Percentiles rank a stretch among this genome's conserved stretches.
Evolutionary conservation across 2,888 invertebrate genomes (phyloP).

Genomic region (Crossocerus cetratus): DNA sequence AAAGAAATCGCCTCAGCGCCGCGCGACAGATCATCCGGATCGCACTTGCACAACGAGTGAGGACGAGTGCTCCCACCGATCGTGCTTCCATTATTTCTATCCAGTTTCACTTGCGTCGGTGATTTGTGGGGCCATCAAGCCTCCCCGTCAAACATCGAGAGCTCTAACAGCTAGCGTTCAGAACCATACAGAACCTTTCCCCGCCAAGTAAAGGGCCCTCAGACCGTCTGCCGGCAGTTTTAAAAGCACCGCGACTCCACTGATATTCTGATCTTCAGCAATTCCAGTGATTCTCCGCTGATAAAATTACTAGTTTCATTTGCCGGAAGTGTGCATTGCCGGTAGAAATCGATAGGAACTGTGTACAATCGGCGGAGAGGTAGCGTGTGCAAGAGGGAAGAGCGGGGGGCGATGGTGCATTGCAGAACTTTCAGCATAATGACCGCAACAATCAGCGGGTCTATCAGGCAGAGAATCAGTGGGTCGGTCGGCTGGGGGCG

Average conservation of each 20-base stretch:
- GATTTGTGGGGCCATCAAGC: slow-evolving; percentile 16
- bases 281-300: too few species aligned
- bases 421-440: not conserved
- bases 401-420: not conserved
- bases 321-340: too few species aligned
- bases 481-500: not conserved
- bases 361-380: too few species aligned
- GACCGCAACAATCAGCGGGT: too few species aligned
- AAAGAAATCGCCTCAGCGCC: slow-evolving; percentile 33
- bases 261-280: too few species aligned
- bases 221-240: too few species aligned
- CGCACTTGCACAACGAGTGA: slow-evolving; percentile 20
- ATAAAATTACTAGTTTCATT: too few species aligned
- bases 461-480: slow-evolving; percentile 7
- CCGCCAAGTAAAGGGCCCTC: too few species aligned
- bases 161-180: not conserved
- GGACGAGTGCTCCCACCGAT: slow-evolving; percentile 28
- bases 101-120: slow-evolving; percentile 12
- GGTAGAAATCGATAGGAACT: too few species aligned
- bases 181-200: not conserved
- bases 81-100: slow-evolving; percentile 30
- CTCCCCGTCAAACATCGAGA: not conserved
- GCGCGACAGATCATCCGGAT: slow-evolving; percentile 38
- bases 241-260: too few species aligned
- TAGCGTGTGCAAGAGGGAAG: slow-evolving; percentile 7